phyloP scores from a whole-genome alignment of 2,797 vertebrate species.

The Amblyraja radiata region DNA sequence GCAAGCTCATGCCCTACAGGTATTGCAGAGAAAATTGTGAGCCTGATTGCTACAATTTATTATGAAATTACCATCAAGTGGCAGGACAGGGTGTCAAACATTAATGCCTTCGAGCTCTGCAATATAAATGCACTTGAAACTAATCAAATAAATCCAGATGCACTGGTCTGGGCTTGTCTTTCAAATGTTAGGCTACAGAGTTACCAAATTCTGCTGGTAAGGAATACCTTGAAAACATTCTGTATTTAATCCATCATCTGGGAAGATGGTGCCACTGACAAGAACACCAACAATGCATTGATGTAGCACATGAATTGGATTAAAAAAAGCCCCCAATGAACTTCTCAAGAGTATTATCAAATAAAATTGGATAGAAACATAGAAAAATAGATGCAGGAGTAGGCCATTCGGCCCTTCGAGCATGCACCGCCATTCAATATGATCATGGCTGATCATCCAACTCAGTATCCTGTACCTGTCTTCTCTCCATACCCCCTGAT shows the following conservation, averaged over 20 bases:
- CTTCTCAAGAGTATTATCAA: not conserved
- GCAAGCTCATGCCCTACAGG: not conserved
- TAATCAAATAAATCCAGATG: not conserved
- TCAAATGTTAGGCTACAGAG: not conserved
- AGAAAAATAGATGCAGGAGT: no score
- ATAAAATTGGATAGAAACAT: not conserved
- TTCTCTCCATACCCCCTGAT: no score
- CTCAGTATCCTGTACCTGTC: no score
- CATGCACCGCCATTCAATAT: not conserved
- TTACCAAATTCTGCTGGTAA: not conserved
- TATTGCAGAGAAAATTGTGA: not conserved
- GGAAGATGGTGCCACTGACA: not conserved
- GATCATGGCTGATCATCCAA: no score
- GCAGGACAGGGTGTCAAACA: not conserved
- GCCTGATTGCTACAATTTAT: not conserved
- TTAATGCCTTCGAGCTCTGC: not conserved
- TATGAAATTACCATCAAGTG: not conserved
- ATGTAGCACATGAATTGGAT: not conserved
- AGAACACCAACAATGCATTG: not conserved
- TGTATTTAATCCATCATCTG: not conserved
- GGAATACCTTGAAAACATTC: not conserved
- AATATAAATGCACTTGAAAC: not conserved
- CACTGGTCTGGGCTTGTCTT: no score
- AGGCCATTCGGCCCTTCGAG: no score
- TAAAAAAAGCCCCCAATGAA: not conserved